A percentile compares a stretch with the other conserved stretches of the same genome.
phyloP scores from a whole-genome alignment of 2,113 vertebrate species.

The Sander vitreus region DNA sequence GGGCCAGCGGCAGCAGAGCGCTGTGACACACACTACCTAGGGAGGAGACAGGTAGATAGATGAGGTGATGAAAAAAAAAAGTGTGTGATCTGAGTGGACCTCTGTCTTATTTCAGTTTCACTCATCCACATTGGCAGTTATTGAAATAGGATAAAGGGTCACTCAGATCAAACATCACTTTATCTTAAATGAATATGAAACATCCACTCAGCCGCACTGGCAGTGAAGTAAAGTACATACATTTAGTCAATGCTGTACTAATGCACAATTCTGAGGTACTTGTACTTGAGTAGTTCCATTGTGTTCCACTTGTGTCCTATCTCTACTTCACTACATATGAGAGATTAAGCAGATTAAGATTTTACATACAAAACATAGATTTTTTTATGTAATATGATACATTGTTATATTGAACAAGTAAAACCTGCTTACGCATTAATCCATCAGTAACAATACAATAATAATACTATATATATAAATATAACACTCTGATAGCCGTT shows the following conservation, averaged over 20 bases:
- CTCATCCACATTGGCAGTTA: not conserved
- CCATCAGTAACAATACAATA: not conserved
- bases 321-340: too few relatives aligned
- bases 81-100: not conserved
- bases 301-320: not conserved
- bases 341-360: not conserved
- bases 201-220: not conserved
- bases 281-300: not conserved
- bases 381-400: too few relatives aligned
- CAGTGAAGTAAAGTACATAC: not conserved
- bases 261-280: not conserved
- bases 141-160: not conserved
- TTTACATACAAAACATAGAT: not conserved
- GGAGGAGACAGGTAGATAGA: conserved; percentile 31
- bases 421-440: not conserved
- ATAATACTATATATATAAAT: not conserved
- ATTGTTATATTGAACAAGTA: too few relatives aligned
- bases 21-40: conserved; percentile 74
- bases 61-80: not conserved
- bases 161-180: not conserved
- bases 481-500: not conserved
- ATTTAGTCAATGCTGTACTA: not conserved
- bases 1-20: conserved; percentile 50
- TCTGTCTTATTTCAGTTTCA: not conserved
- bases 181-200: not conserved